Base-by-base conservation (phyloP, 2,113 vertebrate genomes). In the Petrocephalus microphthalmus region DNA sequence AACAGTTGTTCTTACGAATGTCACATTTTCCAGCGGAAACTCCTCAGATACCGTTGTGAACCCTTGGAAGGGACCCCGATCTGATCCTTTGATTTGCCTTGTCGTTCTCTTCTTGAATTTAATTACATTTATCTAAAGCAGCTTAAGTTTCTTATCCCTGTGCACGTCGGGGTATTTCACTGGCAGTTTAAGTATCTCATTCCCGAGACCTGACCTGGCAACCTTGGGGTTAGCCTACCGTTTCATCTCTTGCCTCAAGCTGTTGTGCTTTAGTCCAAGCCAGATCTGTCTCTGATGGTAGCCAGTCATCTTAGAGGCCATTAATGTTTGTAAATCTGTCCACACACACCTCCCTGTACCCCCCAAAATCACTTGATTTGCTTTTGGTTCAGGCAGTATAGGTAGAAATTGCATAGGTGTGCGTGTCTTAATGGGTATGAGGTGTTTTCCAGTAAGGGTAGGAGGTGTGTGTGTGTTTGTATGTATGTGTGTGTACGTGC, bases 91-190 rank as follows among this genome's bases (percentile, higher is more conserved):
- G 71, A 78, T 19, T 78, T 42, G 71, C 13, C 71, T 42, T 10
- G 33, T 15, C 33, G 2, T 78, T 78, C 71, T 42, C 71, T 78
- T 78, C 15, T 2, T 42, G 71, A 78, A 78, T 78, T 78, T 78
- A 78, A 78, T 78, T 33, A 78, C 71, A 42, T 78, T 78, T 78
- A 78, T 78, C 71, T 42, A 78, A 78, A 37, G 33, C 71, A 78
- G 33, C 71, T 78, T 78, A 42, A 17, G 17, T 13, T 78, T 74
- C 71, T 67, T 67, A 67, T 78, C 71, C 33, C 29, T 78, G 13
- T 78, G 19, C 33, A 20, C 33, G 33, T 78, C 6, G 4, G 71
- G 15, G 71, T 78, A 42, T 78, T 78, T 74, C 17, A 17, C 71
- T 78, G 71, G 29, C 33, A 42, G 33, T 42, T 19, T 42, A 37